Conservation (phyloP, 1,140 invertebrate species). For the Forficula auricularia region DNA sequence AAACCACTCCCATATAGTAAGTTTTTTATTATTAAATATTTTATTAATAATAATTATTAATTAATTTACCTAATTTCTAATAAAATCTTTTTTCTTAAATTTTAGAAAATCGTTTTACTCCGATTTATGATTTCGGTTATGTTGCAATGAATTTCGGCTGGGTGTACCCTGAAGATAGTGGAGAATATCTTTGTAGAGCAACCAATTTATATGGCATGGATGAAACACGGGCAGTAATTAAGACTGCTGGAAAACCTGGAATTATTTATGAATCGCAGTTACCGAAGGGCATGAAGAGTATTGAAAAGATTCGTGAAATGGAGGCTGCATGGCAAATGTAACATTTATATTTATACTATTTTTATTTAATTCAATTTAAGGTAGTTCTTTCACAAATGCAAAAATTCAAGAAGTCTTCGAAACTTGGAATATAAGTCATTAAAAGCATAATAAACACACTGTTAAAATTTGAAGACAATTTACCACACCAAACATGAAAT, state of each 20-base stretch:
- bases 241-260: conserved; percentile 69
- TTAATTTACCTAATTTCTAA: neutral
- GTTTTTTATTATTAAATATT: conserved; percentile 19
- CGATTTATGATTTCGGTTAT: conserved; percentile 91
- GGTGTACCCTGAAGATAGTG: conserved; percentile 83
- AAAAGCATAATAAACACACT: no score
- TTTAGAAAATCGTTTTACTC: conserved; percentile 70
- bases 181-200: conserved; percentile 73
- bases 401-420: no score
- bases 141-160: conserved; percentile 92
- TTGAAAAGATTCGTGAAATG: conserved; percentile 88
- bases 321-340: conserved; percentile 85
- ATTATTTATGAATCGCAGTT: conserved; percentile 86
- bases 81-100: conserved; percentile 15
- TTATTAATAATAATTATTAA: neutral
- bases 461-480: no score
- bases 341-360: conserved; percentile 14
- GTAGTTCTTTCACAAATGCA: no score
- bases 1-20: conserved; percentile 72
- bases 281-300: conserved; percentile 86
- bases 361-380: no score
- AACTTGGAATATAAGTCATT: no score
- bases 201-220: conserved; percentile 84
- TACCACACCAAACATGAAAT: no score
- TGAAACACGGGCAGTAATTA: conserved; percentile 66